Base-by-base conservation (phyloP, 2,797 vertebrate species). In the Syngnathus rostellatus region DNA sequence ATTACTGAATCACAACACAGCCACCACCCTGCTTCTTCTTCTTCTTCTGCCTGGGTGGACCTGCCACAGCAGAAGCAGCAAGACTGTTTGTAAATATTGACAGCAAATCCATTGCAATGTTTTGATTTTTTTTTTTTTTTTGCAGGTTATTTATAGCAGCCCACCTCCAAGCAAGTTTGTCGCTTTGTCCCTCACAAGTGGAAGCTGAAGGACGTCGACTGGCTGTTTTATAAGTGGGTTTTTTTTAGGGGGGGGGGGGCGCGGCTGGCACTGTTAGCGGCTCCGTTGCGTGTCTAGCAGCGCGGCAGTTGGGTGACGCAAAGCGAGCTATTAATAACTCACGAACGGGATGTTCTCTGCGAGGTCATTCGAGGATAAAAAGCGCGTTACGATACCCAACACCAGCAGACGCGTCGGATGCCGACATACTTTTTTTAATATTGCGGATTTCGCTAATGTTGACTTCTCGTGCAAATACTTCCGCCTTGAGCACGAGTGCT, bases 281-380 rank as follows among this genome's bases (percentile, higher is more conserved):
- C 81, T 80, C 64, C 83, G 77, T 91, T 85, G 89, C 89, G 91
- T 93, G 92, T 90, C 84, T 84, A 75, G 80, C 77, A 83, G 85
- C 77, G 81, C 87, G 87, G 85, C 87, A 83, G 79, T 87, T 86
- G 74, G 82, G 84, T 90, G 92, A 93, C 92, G 92, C 90, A 91
- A 84, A 77, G 84, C 75, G 79, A 74, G 86, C 91, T 92, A 93
- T 91, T 91, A 92, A 93, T 93, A 93, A 80, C 87, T 40, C 88
- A 79, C 79, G 87, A 88, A 90, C 89, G 88, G 89, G 89, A 90
- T 91, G 92, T 93, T 89, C 91, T 85, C 80, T 23, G 81, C n/a
- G 81, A 89, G 89, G 92, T 91, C 90, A 91, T 75, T 75, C 72
- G 78, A 88, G 90, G 91, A 90, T 85, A 90, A 86, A 45, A 64